These are phyloP conservation scores for Arvicanthis niloticus DNA, from an alignment of 2,113 vertebrate species.

Conservation along the genomic window DNA sequence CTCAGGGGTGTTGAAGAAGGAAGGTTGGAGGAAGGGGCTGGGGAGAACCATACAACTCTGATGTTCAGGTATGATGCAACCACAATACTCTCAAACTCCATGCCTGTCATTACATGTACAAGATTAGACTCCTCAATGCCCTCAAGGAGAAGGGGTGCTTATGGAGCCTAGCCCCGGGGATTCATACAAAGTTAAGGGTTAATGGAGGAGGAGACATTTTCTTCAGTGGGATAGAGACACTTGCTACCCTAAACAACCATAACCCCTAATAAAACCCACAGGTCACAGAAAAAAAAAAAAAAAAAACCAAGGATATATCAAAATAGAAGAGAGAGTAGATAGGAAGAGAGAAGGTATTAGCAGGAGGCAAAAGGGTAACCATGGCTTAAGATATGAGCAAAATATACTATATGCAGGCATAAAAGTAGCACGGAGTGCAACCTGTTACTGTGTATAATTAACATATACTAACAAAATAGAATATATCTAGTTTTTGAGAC, in stretches of 20 bases:
- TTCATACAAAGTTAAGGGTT: neutral
- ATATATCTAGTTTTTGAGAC: neutral
- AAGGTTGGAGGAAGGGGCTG: no score
- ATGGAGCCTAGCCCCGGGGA: neutral
- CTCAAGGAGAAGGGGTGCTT: neutral
- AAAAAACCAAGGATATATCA: neutral
- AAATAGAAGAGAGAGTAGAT: neutral
- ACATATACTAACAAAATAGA: neutral
- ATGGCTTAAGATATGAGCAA: neutral
- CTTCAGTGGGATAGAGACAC: neutral
- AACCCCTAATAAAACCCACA: neutral
- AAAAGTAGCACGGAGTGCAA: neutral
- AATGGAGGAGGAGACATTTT: neutral
- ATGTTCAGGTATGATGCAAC: neutral
- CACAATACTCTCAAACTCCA: no score
- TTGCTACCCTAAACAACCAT: neutral
- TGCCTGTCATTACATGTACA: neutral
- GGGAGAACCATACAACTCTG: neutral
- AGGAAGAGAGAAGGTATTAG: neutral
- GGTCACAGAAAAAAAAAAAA: neutral
- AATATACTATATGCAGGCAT: neutral
- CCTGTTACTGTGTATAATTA: neutral
- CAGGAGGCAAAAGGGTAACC: neutral
- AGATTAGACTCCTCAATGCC: neutral
- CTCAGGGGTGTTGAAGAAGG: neutral